A percentile compares a stretch with the other conserved stretches of the same genome.
phyloP scores from a whole-genome alignment of 2,113 vertebrate genomes.

The Oncorhynchus keta region DNA sequence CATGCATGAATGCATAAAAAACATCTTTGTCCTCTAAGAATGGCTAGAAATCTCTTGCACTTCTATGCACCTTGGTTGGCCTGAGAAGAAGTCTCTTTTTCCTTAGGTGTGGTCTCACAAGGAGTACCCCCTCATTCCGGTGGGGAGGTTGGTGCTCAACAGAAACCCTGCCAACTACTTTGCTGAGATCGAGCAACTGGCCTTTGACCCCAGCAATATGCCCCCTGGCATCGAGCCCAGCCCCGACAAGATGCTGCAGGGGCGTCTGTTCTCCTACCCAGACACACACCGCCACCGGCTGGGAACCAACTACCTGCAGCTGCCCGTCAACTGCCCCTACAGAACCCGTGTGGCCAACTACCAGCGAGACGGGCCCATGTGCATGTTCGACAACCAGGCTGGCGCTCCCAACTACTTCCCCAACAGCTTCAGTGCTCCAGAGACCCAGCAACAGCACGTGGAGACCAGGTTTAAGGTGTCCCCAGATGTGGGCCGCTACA shows the following conservation, averaged over 20 bases:
- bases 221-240: conserved; percentile 92
- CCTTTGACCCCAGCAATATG: conserved; percentile 97
- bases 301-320: conserved; percentile 92
- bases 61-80: too few relatives aligned
- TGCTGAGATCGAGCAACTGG: conserved; percentile 91
- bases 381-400: conserved; percentile 88
- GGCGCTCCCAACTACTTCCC: conserved; percentile 96
- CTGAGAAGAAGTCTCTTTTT: neutral
- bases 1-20: too few relatives aligned
- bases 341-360: conserved; percentile 87
- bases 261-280: conserved; percentile 91
- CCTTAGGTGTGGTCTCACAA: conserved; percentile 88
- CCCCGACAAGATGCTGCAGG: conserved; percentile 99
- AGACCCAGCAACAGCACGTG: conserved; percentile 61
- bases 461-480: conserved; percentile 68
- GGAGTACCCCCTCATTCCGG: conserved; percentile 90
- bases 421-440: conserved; percentile 91
- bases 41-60: too few relatives aligned
- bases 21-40: too few relatives aligned
- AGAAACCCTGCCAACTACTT: conserved; percentile 95
- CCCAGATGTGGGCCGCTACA: conserved; percentile 82
- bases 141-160: conserved; percentile 91
- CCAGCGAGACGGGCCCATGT: conserved; percentile 96
- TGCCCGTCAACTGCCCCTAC: conserved; percentile 95
- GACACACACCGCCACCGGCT: conserved; percentile 94